A percentile compares a stretch with the other conserved stretches of the same genome.
Evolutionary conservation across 2,113 vertebrate species (phyloP).

Genomic region (Sphyrna mokarran): DNA sequence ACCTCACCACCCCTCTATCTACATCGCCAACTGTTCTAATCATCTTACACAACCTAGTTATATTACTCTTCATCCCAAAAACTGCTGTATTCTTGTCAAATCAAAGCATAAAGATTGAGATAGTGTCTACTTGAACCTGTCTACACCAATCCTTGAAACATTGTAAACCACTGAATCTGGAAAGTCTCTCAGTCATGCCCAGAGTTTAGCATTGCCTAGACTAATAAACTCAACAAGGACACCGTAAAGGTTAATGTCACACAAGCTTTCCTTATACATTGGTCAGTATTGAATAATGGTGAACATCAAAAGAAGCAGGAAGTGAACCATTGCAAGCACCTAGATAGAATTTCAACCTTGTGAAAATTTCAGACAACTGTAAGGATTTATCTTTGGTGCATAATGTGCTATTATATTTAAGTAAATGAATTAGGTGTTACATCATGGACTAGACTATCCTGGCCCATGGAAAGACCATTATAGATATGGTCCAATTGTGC

Average conservation of each 20-base stretch:
- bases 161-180: not conserved
- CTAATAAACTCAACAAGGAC: too few species aligned
- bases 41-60: not conserved
- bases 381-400: not conserved
- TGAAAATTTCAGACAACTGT: not conserved
- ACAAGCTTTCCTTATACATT: not conserved
- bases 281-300: not conserved
- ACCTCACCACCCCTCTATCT: too few species aligned
- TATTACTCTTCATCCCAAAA: not conserved
- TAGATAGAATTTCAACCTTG: not conserved
- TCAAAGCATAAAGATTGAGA: not conserved
- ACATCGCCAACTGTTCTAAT: not conserved
- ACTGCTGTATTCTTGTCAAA: not conserved
- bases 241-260: not conserved
- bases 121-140: not conserved
- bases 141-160: not conserved
- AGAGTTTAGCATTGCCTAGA: not conserved
- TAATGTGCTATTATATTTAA: not conserved
- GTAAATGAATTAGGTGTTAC: not conserved
- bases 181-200: not conserved
- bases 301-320: not conserved
- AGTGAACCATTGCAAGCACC: not conserved
- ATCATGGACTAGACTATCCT: not conserved
- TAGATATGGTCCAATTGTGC: not conserved
- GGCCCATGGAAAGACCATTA: not conserved